Evolutionary conservation across 2,797 vertebrate genomes (phyloP).

Genomic region (Coluber constrictor): DNA sequence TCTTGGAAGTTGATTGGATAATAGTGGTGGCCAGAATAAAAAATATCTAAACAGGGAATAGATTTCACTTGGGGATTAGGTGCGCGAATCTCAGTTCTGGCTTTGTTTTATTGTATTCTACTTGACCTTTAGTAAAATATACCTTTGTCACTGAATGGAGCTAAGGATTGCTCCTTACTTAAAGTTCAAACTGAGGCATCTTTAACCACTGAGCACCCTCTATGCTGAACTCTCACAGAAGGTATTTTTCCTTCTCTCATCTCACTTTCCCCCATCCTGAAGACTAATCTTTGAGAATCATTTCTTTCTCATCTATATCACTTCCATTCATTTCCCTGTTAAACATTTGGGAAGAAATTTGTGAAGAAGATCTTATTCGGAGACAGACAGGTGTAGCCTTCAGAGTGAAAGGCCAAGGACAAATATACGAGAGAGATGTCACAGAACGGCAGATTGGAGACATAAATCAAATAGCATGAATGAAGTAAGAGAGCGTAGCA

Average conservation of each 20-base stretch:
- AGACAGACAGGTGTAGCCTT: slow-evolving; percentile 7
- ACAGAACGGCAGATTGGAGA: not conserved
- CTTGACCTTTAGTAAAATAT: too few species aligned
- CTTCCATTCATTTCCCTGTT: not conserved
- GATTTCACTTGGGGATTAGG: too few species aligned
- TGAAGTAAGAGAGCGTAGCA: not conserved
- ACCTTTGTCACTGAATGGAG: too few species aligned
- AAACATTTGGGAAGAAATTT: not conserved
- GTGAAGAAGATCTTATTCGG: not conserved
- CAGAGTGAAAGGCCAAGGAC: not conserved
- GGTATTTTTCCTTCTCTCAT: not conserved
- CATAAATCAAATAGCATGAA: slow-evolving; percentile 18
- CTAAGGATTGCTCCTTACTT: too few species aligned
- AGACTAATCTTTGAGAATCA: not conserved
- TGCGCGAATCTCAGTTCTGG: too few species aligned
- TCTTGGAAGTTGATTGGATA: too few species aligned
- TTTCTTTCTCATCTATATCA: not conserved
- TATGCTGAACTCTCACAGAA: not conserved
- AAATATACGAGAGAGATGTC: not conserved
- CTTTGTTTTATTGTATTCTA: too few species aligned
- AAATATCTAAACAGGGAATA: too few species aligned
- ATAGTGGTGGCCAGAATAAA: too few species aligned
- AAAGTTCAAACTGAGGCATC: too few species aligned
- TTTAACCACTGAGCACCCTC: too few species aligned
- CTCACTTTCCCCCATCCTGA: not conserved